These are phyloP conservation scores for Papilio protenor DNA, from an alignment of 2,888 invertebrate genomes.

Conservation along the genomic window DNA sequence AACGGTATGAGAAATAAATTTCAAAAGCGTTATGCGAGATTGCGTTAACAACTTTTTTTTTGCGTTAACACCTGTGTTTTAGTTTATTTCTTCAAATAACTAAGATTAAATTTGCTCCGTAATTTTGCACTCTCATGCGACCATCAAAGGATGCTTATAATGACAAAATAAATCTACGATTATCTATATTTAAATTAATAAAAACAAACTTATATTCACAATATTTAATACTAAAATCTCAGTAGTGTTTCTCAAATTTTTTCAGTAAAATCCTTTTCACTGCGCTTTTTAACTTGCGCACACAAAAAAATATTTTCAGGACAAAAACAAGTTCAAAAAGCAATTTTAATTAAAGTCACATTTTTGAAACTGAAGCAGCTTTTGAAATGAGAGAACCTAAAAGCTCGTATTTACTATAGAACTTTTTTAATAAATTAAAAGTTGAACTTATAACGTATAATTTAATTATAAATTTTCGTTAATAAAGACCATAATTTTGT, in stretches of 20 bases:
- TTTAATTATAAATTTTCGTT: not conserved
- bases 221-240: not conserved
- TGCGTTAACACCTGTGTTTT: not conserved
- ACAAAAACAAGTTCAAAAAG: constrained; percentile 2
- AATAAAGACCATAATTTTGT: not conserved
- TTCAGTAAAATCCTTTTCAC: not conserved
- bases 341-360: constrained; percentile 13
- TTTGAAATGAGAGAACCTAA: not conserved
- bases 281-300: not conserved
- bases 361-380: not conserved
- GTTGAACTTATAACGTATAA: not conserved
- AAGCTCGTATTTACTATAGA: constrained; percentile 7
- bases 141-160: not conserved
- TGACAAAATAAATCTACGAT: no score
- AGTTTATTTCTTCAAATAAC: constrained; percentile 22
- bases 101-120: not conserved
- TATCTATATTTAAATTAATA: no score
- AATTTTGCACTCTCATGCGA: not conserved
- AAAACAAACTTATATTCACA: no score
- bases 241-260: not conserved
- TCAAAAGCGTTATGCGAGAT: not conserved
- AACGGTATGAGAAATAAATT: not conserved
- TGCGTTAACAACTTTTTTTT: not conserved
- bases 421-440: constrained; percentile 1
- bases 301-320: not conserved